Base-by-base conservation (phyloP, 2,888 invertebrate genomes). In the Aleiodes alternator region DNA sequence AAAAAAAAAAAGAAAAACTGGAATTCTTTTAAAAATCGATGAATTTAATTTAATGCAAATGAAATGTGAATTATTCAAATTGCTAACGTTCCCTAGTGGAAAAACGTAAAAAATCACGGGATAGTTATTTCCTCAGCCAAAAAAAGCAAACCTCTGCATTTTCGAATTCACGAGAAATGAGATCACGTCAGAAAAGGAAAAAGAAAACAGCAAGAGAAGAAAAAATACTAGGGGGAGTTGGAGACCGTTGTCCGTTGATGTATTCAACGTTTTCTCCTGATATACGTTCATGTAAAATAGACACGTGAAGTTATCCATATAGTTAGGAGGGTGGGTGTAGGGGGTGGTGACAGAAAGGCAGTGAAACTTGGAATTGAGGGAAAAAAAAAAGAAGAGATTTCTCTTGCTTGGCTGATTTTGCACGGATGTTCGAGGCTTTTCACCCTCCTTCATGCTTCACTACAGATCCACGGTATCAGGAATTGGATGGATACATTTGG, bases 81-180 rank as follows among this genome's bases (percentile, higher is more conserved):
- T 43, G 31, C 61, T 5, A 34, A 3, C 55, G 53, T 14, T 11
- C 12, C 53, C 34, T n/a, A 14, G 48, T 31, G 51, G 59, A 23
- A 23, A 12, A 43, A 29, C 31, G 29, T 11, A 23, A 43, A 69
- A 51, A 57, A 68, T 56, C 43, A 70, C 75, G 79, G 78, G 79
- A 84, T 85, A 80, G 82, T 81, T 80, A 84, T 84, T 84, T 81
- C 78, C 57, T 77, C 34, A 34, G 34, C 76, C 69, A 80, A 80
- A 81, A 82, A 83, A 80, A 81, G 83, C 4, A 80, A 79, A 82
- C 83, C 80, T 84, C 82, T 84, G 85, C 84, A 82, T 84, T 84
- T 83, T 82, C 79, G 78, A 81, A 84, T 84, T 83, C 78, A 79
- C 79, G 69, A 38, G 53, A 43, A 74, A 53, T 48, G 59, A 69